A percentile compares a stretch with the other conserved stretches of the same genome.
phyloP scores from a whole-genome alignment of 2,797 vertebrate genomes.

The Pogoniulus pusillus region DNA sequence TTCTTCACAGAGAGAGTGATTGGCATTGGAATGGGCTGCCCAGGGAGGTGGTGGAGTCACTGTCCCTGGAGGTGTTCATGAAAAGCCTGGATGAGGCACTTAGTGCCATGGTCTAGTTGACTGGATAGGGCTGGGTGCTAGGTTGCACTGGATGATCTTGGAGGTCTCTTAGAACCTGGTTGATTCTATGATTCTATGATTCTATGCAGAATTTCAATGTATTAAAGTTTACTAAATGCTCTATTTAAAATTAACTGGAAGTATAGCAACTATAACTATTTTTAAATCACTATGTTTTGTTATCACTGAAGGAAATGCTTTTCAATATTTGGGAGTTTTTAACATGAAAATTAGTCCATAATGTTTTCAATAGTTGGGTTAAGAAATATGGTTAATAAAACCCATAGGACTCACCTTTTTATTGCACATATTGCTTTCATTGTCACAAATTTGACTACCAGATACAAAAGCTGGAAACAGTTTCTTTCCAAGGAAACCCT shows the following conservation, averaged over 20 bases:
- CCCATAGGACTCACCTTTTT: background rate
- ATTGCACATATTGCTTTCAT: background rate
- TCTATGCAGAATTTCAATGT: background rate
- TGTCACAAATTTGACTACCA: background rate
- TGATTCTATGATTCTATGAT: too few relatives aligned
- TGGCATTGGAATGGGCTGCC: too few relatives aligned
- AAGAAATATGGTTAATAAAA: background rate
- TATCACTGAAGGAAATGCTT: background rate
- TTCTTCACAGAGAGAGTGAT: too few relatives aligned
- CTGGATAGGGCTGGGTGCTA: too few relatives aligned
- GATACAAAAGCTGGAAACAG: background rate
- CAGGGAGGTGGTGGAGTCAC: too few relatives aligned
- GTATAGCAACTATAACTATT: background rate
- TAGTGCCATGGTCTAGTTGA: too few relatives aligned
- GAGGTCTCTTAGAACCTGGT: too few relatives aligned
- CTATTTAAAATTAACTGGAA: background rate
- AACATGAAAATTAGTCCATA: background rate
- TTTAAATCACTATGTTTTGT: background rate
- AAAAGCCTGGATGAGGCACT: too few relatives aligned
- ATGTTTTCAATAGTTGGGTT: background rate
- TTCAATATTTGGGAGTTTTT: background rate
- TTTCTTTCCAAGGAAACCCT: background rate
- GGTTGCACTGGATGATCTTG: too few relatives aligned
- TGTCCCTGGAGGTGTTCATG: too few relatives aligned
- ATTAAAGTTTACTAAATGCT: background rate